Evolutionary conservation across 2,797 vertebrate genomes (phyloP).

Genomic region (Sebastes reedi): DNA sequence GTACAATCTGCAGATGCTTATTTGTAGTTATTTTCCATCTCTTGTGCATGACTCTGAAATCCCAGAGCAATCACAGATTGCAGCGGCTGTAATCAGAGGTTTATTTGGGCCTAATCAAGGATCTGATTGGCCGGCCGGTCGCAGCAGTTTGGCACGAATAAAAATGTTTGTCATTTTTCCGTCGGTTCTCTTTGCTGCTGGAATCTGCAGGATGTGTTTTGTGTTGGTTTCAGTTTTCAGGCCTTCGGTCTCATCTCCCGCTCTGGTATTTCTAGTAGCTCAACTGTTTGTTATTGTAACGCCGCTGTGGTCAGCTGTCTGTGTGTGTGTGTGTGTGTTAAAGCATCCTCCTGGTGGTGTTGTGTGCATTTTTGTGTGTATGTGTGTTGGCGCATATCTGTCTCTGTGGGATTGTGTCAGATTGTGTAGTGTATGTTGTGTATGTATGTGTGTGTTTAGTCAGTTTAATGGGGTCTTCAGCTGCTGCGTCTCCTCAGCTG

Average conservation of each 20-base stretch:
- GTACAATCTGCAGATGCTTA: background rate
- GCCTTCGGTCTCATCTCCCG: slow-evolving; percentile 47
- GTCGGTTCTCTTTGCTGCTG: slow-evolving; percentile 35
- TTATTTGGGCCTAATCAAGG: slow-evolving; percentile 25
- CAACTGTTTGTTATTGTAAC: slow-evolving; percentile 79
- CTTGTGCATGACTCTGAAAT: background rate
- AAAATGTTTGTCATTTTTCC: slow-evolving; percentile 63
- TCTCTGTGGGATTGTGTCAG: slow-evolving; percentile 42
- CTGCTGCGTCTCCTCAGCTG: slow-evolving; percentile 77
- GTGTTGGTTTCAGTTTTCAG: slow-evolving; percentile 68
- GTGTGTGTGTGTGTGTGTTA: slow-evolving; percentile 26
- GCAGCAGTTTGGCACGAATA: slow-evolving; percentile 18
- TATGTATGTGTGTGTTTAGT: slow-evolving; percentile 37
- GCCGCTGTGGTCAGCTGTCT: slow-evolving; percentile 75
- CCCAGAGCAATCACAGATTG: slow-evolving; percentile 26
- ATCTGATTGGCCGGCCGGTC: slow-evolving; percentile 6
- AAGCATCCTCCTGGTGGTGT: slow-evolving; percentile 27
- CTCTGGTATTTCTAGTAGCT: slow-evolving; percentile 78
- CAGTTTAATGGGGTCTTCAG: slow-evolving; percentile 65
- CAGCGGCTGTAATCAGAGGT: slow-evolving; percentile 26
- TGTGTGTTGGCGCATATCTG: slow-evolving; percentile 39
- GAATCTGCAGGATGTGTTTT: slow-evolving; percentile 59
- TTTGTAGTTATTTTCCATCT: too few species aligned
- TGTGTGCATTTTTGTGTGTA: slow-evolving; percentile 38
- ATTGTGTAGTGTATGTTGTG: slow-evolving; percentile 39